Evolutionary conservation across 2,113 vertebrate species (phyloP), one percentile per base, ranked within the genome.

Genomic region (Nibea coibor): DNA sequence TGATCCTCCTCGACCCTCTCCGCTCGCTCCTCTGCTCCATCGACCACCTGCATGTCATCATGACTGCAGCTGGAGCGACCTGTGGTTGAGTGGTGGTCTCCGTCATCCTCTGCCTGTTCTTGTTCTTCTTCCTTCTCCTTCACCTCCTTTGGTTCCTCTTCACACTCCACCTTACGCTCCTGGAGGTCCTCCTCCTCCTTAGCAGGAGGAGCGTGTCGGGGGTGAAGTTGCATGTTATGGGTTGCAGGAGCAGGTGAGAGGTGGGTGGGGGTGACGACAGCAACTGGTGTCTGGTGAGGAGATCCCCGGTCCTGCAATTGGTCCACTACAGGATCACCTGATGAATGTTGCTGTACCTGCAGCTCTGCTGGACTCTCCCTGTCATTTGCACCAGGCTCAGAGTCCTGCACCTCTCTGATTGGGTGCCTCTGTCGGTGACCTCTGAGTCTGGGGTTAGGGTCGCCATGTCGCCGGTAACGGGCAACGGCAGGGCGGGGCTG

Each of bases 391-490:
- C 19, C 70, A 3, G 75, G 54, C n/a, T n/a, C n/a, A n/a, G 86
- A 35, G 4, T 79, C 81, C 71, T 72, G 77, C 43, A 15, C 59
- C 26, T 89, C 91, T 87, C 70, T 75, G 61, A 82, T 10, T 12
- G 79, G 78, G 8, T 76, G 92, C 63, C 65, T 89, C 65, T 83
- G 84, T 78, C 85, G 88, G 59, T 87, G 88, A 70, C 31, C 83
- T 74, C 87, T 91, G 57, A 91, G 78, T 26, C 93, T 86, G 17
- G 92, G 92, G 75, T 92, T 89, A 10, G 87, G 89, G 83, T 93
- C 92, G 8, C 91, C 93, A 20, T 88, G 90, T 26, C 90, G 92
- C 5, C 92, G 91, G 59, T 93, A 93, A 74, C 90, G 93, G 9
- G 88, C 24, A 1, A 90, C 89, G 16, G 85, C 93, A 8, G 88